These are phyloP conservation scores for Hypothenemus hampei DNA, from an alignment of 1,140 invertebrate genomes.

Conservation along the genomic window DNA sequence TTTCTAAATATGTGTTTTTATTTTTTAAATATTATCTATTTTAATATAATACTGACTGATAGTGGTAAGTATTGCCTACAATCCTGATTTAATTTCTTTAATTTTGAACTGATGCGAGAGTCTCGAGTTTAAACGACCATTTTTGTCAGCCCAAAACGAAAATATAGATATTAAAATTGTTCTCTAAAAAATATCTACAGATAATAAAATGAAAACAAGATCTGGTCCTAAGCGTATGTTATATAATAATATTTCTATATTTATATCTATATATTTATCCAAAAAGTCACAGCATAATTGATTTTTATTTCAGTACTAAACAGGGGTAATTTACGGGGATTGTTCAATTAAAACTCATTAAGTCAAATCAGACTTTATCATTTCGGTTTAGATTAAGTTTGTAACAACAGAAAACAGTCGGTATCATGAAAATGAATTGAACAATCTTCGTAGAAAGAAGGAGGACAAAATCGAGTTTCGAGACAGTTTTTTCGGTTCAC, in stretches of 20 bases:
- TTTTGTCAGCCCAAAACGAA: conserved; percentile 13
- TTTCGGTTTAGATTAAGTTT: no score
- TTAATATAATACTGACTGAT: conserved; percentile 29
- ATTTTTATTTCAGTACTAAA: conserved; percentile 14
- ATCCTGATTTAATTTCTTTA: conserved; percentile 6
- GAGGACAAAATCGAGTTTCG: no score
- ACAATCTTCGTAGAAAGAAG: no score
- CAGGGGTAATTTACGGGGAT: conserved; percentile 7
- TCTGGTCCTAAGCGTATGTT: conserved; percentile 27
- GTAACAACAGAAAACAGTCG: no score
- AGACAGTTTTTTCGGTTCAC: no score
- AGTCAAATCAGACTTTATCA: no score
- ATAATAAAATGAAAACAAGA: conserved; percentile 28
- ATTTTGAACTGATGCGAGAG: neutral
- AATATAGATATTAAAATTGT: conserved; percentile 8
- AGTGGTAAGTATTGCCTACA: conserved; percentile 25
- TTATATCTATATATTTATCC: conserved; percentile 17
- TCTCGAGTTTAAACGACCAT: conserved; percentile 7
- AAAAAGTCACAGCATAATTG: conserved; percentile 26
- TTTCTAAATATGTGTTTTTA: no score
- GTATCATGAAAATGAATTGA: no score
- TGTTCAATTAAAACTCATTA: no score
- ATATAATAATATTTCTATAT: no score
- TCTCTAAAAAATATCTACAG: conserved; percentile 27
- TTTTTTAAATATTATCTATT: no score